Conservation (phyloP, 2,113 vertebrate species). For the Phyllopteryx taeniolatus region DNA sequence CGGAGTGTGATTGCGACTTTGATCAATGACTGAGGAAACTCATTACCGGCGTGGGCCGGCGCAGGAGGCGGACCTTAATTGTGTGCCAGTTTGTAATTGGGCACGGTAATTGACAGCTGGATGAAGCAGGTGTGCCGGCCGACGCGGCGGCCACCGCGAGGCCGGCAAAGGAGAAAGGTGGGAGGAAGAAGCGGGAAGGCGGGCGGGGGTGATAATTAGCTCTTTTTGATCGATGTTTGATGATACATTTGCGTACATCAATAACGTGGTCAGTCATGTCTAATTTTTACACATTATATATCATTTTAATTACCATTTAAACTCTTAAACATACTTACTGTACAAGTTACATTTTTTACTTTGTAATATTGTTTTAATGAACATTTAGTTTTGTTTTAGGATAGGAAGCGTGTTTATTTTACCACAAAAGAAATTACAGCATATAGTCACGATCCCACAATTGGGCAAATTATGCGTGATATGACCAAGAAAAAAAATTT, state of each 20-base stretch:
- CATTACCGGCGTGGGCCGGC: constrained; percentile 68
- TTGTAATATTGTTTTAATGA: no score
- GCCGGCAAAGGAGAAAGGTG: constrained; percentile 45
- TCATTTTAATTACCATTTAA: no score
- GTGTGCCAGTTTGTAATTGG: constrained; percentile 68
- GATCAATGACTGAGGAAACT: constrained; percentile 77
- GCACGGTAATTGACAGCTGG: constrained; percentile 72
- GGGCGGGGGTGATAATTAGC: constrained; percentile 8
- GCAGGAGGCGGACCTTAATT: constrained; percentile 64
- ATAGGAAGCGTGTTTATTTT: no score
- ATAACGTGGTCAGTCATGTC: no score
- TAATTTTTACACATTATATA: no score
- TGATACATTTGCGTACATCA: neutral
- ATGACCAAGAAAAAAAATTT: no score
- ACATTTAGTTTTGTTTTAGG: no score
- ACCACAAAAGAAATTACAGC: no score
- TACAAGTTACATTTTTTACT: no score
- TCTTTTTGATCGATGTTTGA: neutral
- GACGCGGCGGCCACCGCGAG: constrained; percentile 20
- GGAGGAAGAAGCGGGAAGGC: constrained; percentile 5
- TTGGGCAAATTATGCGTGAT: no score
- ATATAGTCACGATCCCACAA: no score
- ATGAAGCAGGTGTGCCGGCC: constrained; percentile 72
- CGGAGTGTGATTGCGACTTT: constrained; percentile 70
- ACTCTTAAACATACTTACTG: no score